A percentile compares a stretch with the other conserved stretches of the same genome.
phyloP scores from a whole-genome alignment of 2,113 vertebrate species.

The Pandion haliaetus region DNA sequence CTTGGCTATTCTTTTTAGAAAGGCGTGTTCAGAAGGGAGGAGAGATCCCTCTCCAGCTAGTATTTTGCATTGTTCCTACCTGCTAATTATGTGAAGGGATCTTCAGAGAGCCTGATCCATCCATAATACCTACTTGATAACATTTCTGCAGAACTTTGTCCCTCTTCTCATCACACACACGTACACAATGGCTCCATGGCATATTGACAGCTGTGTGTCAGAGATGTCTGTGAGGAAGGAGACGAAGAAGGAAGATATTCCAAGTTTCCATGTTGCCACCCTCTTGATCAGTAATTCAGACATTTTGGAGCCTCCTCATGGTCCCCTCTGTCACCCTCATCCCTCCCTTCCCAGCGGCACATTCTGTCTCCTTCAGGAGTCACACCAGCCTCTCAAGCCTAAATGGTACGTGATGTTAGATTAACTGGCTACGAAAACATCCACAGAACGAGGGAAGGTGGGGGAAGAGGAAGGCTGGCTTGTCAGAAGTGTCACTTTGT shows the following conservation, averaged over 20 bases:
- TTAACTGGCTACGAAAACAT: slow-evolving; percentile 33
- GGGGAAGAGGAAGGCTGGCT: background rate
- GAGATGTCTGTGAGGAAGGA: background rate
- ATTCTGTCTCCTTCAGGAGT: slow-evolving; percentile 40
- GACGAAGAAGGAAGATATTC: background rate
- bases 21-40: background rate
- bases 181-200: background rate
- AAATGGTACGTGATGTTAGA: slow-evolving; percentile 14
- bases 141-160: background rate
- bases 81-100: slow-evolving; percentile 3
- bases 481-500: slow-evolving; percentile 6
- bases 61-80: background rate
- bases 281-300: slow-evolving; percentile 29
- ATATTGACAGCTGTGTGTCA: background rate
- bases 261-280: background rate
- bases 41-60: background rate
- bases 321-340: background rate
- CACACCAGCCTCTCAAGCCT: slow-evolving; percentile 5
- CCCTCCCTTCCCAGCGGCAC: background rate
- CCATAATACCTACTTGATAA: background rate
- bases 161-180: background rate
- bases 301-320: slow-evolving; percentile 10
- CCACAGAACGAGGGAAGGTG: background rate
- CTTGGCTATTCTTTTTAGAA: background rate
- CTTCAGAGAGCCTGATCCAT: slow-evolving; percentile 10